Percentiles rank a stretch among this genome's conserved stretches.
Conservation (phyloP, 2,888 invertebrate genomes). For the Limnephilus marmoratus region DNA sequence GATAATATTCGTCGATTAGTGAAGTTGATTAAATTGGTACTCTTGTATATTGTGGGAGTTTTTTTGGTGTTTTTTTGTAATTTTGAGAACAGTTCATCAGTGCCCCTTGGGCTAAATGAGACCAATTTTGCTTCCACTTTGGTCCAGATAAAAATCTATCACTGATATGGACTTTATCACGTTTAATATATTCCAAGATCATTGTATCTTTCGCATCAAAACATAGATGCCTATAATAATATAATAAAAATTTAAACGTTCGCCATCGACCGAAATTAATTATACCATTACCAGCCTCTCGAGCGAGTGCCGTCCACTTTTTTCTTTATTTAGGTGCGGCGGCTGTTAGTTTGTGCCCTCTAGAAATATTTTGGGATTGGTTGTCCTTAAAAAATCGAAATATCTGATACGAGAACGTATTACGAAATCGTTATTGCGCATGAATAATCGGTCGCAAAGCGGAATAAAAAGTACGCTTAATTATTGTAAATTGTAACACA, state of each 20-base stretch:
- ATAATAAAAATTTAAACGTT: conserved; percentile 61
- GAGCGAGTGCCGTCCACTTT: conserved; percentile 53
- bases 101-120: background rate
- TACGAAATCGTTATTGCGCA: conserved; percentile 47
- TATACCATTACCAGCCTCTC: conserved; percentile 59
- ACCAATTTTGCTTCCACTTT: conserved; percentile 25
- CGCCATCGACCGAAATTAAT: conserved; percentile 62
- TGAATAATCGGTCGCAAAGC: conserved; percentile 38
- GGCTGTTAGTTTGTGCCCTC: conserved; percentile 39
- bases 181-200: conserved; percentile 50
- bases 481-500: conserved; percentile 26
- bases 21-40: background rate
- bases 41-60: background rate
- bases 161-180: conserved; percentile 55
- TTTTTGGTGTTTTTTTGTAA: background rate
- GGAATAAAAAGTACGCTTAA: conserved; percentile 20
- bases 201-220: conserved; percentile 51
- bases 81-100: background rate
- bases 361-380: conserved; percentile 55
- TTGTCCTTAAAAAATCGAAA: conserved; percentile 43
- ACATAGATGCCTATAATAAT: conserved; percentile 59
- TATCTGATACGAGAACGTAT: conserved; percentile 34
- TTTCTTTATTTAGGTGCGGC: conserved; percentile 51
- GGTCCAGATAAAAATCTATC: conserved; percentile 41
- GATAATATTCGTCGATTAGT: background rate